These are phyloP conservation scores for Rhincodon typus DNA, from an alignment of 2,797 vertebrate species.

Conservation along the genomic window DNA sequence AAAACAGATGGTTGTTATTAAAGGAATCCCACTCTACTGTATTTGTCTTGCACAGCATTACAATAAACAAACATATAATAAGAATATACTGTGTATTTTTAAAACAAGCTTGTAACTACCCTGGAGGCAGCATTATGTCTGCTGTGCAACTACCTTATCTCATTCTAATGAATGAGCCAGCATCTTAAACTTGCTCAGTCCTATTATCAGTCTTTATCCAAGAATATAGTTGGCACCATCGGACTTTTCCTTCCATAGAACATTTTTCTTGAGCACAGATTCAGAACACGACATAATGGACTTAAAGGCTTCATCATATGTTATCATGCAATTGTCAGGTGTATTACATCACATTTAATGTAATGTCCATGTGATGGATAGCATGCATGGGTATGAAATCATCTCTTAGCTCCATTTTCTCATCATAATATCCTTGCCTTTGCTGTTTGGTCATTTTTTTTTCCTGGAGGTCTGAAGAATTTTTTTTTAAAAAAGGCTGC, in stretches of 20 bases:
- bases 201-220: background rate
- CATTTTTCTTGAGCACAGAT: background rate
- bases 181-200: background rate
- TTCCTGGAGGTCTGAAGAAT: background rate
- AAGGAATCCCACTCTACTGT: background rate
- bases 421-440: background rate
- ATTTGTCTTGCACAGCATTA: background rate
- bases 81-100: background rate
- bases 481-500: background rate
- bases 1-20: background rate
- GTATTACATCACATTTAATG: background rate
- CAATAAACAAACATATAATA: background rate
- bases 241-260: background rate
- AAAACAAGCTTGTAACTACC: background rate
- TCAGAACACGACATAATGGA: background rate
- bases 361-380: background rate
- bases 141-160: background rate
- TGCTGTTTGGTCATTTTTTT: background rate
- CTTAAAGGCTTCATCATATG: background rate
- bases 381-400: background rate
- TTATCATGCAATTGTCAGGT: background rate
- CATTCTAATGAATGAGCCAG: background rate
- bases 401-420: background rate
- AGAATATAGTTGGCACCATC: background rate
- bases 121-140: background rate